These are phyloP conservation scores for Pristionchus arcanus DNA, from an alignment of 2,888 invertebrate species.

Conservation along the genomic window DNA sequence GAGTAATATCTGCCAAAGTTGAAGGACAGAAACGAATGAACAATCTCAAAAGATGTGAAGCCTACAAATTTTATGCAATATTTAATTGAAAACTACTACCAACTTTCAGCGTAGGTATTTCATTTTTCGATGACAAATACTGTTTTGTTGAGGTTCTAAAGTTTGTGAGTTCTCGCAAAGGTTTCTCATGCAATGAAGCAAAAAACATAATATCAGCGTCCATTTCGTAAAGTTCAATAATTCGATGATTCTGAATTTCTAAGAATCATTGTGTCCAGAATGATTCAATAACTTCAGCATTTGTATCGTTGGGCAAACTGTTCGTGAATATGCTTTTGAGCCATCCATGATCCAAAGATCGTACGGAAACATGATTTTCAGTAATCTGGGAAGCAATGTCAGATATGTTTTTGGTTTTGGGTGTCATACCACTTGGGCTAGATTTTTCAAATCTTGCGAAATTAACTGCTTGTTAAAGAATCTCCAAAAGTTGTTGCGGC, in stretches of 20 bases:
- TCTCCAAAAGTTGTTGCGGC: neutral
- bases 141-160: neutral
- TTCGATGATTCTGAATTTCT: neutral
- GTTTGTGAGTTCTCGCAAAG: neutral
- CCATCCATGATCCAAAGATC: neutral
- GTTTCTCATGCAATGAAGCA: neutral
- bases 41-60: neutral
- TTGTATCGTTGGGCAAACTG: neutral
- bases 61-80: no score
- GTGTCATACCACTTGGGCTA: neutral
- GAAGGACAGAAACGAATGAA: neutral
- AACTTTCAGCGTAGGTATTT: neutral
- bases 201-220: neutral
- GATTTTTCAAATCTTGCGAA: neutral
- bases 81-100: neutral
- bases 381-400: neutral
- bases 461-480: neutral
- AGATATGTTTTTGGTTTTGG: neutral
- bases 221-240: neutral
- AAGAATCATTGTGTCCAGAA: no score
- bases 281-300: neutral
- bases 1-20: neutral
- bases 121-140: conserved; percentile 8
- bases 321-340: neutral
- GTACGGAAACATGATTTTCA: neutral